Evolutionary conservation across 2,797 vertebrate genomes (phyloP).

Genomic region (Pseudochirops cupreus): DNA sequence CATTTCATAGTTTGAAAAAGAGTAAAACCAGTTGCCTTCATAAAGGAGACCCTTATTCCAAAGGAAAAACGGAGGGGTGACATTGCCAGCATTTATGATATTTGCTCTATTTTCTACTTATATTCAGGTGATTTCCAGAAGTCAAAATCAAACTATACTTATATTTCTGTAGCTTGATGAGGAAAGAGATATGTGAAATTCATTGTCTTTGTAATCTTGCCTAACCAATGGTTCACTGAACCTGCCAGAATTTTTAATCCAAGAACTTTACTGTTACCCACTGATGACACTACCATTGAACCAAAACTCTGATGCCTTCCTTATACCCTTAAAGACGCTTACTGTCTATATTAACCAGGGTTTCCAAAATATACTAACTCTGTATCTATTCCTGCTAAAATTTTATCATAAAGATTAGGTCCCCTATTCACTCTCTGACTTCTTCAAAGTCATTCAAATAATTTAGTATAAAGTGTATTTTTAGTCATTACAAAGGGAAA

Average conservation of each 20-base stretch:
- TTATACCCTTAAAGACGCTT: not conserved
- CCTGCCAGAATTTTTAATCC: not conserved
- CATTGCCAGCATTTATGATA: not conserved
- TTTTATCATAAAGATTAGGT: not conserved
- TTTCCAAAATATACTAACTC: not conserved
- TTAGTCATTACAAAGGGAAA: not conserved
- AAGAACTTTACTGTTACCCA: not conserved
- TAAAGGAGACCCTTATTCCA: not conserved
- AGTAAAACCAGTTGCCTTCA: not conserved
- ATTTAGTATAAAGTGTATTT: not conserved
- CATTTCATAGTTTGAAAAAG: not conserved
- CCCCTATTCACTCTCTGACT: not conserved
- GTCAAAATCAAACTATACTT: not conserved
- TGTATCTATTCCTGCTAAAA: not conserved
- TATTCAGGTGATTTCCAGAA: not conserved
- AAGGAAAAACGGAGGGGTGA: not conserved
- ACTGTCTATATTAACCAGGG: not conserved
- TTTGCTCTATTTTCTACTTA: not conserved
- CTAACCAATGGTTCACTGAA: not conserved
- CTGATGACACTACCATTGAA: not conserved
- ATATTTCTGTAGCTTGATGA: not conserved
- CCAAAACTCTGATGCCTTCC: not conserved
- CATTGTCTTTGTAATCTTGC: not conserved
- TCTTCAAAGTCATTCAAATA: not conserved
- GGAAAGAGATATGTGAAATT: not conserved